phyloP scores from a whole-genome alignment of 2,797 vertebrate species.

The Rhinogobio ventralis region DNA sequence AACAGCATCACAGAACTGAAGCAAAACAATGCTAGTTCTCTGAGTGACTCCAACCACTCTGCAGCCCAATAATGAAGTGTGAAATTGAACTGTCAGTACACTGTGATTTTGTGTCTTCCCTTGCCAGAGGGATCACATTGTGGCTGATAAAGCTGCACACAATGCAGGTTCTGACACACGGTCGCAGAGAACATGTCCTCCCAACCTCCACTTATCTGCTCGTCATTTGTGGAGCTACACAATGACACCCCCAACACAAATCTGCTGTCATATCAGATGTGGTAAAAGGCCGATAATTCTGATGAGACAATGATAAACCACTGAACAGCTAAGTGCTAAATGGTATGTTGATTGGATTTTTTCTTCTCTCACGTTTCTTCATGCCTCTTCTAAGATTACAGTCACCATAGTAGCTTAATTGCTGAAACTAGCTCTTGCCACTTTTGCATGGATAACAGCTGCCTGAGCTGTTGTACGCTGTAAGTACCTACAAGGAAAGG shows the following conservation, averaged over 20 bases:
- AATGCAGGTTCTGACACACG: constrained; percentile 59
- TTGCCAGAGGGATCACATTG: constrained; percentile 61
- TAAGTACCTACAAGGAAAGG: constrained; percentile 17
- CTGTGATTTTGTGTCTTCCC: constrained; percentile 64
- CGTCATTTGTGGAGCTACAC: constrained; percentile 46
- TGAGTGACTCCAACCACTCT: constrained; percentile 62
- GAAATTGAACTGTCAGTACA: constrained; percentile 69
- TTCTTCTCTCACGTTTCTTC: neutral
- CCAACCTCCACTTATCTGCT: constrained; percentile 58
- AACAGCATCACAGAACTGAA: constrained; percentile 63
- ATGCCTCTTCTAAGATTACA: constrained; percentile 1
- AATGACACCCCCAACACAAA: constrained; percentile 25
- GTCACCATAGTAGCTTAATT: constrained; percentile 2
- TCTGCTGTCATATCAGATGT: constrained; percentile 40
- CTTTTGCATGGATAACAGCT: constrained; percentile 39
- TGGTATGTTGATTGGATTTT: constrained; percentile 23
- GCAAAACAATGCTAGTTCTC: constrained; percentile 63
- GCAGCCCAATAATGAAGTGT: constrained; percentile 66
- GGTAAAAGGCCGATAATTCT: constrained; percentile 42
- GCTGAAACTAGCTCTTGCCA: constrained; percentile 24
- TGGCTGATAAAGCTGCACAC: constrained; percentile 62
- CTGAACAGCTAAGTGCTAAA: constrained; percentile 34
- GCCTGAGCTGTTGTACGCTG: neutral
- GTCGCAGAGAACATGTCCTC: constrained; percentile 59
- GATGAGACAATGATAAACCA: constrained; percentile 27